Conservation (phyloP, 2,888 invertebrate genomes). For the Drosophila cracens region DNA sequence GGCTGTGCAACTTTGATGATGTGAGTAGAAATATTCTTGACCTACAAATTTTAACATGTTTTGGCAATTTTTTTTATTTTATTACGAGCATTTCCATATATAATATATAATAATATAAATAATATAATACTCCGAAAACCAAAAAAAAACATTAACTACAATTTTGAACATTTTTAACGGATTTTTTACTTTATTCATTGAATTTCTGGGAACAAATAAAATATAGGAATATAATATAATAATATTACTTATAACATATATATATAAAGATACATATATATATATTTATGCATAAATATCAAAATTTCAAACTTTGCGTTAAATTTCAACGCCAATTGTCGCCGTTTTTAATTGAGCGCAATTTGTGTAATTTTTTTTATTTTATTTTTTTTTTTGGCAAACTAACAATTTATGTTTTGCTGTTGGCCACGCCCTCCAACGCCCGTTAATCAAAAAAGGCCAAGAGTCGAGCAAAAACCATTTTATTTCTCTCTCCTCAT, state of each 20-base stretch:
- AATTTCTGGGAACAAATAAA: too few relatives aligned
- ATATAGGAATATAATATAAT: too few relatives aligned
- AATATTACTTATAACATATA: too few relatives aligned
- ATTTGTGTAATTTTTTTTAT: slow-evolving; percentile 15
- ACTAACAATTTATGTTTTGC: slow-evolving; percentile 10
- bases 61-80: neutral
- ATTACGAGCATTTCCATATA: neutral
- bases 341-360: slow-evolving; percentile 47
- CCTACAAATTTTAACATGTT: neutral
- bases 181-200: neutral
- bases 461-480: slow-evolving; percentile 18
- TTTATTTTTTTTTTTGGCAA: slow-evolving; percentile 29
- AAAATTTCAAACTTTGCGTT: neutral
- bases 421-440: neutral
- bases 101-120: neutral
- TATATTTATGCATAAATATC: neutral
- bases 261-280: too few relatives aligned
- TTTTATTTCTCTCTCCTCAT: neutral
- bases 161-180: neutral
- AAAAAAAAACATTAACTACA: too few relatives aligned
- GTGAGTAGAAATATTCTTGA: slow-evolving; percentile 66
- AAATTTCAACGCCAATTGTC: slow-evolving; percentile 25
- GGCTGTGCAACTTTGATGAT: slow-evolving; percentile 85
- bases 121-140: too few relatives aligned
- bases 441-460: neutral